These are phyloP conservation scores for Epinephelus coioides DNA, from an alignment of 2,797 vertebrate genomes.

Conservation along the genomic window DNA sequence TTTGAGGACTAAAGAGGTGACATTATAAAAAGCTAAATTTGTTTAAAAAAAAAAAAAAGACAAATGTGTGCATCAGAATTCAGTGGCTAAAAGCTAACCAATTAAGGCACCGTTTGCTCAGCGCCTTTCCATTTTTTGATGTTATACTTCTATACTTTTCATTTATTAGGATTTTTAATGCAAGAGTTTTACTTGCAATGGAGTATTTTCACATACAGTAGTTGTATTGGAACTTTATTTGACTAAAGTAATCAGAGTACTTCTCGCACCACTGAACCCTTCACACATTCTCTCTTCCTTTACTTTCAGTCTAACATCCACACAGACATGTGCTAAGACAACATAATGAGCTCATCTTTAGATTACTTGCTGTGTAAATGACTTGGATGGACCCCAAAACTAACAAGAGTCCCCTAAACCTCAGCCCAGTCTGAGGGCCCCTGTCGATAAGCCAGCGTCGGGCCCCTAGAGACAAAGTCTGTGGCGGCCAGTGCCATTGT, in stretches of 20 bases:
- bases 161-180: background rate
- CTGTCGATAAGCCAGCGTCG: conserved; percentile 33
- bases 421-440: conserved; percentile 21
- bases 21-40: background rate
- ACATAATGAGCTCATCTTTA: conserved; percentile 63
- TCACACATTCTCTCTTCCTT: background rate
- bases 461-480: conserved; percentile 36
- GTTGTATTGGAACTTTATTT: background rate
- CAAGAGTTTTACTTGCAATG: too few relatives aligned
- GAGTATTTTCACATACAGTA: background rate
- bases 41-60: background rate
- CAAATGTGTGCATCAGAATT: background rate
- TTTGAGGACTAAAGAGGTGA: background rate
- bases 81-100: too few relatives aligned
- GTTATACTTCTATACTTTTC: too few relatives aligned
- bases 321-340: conserved; percentile 45
- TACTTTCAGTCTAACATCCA: background rate
- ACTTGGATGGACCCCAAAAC: conserved; percentile 57
- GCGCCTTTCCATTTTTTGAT: too few relatives aligned
- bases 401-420: conserved; percentile 57
- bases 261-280: background rate
- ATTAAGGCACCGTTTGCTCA: too few relatives aligned
- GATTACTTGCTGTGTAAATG: conserved; percentile 54
- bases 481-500: conserved; percentile 52
- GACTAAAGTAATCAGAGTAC: background rate